Evolutionary conservation across 2,797 vertebrate species (phyloP).

Genomic region (Eutrigla gurnardus): DNA sequence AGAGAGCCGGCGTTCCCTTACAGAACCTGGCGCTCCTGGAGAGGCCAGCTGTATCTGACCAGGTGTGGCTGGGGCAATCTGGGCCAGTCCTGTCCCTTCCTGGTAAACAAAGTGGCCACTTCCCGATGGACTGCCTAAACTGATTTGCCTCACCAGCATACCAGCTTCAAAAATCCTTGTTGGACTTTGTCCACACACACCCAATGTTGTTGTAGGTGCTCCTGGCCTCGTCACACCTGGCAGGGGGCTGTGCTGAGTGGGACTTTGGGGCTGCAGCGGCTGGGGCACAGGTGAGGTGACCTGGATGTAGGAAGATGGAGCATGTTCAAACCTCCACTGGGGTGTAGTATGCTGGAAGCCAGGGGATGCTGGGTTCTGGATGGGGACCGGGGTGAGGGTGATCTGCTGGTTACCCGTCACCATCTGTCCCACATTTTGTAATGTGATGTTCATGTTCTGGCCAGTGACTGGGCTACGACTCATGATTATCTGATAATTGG

Average conservation of each 20-base stretch:
- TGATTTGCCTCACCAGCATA: slow-evolving; percentile 94
- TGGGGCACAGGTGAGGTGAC: slow-evolving; percentile 94
- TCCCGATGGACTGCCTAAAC: slow-evolving; percentile 88
- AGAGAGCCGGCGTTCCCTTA: slow-evolving; percentile 92
- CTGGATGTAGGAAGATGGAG: slow-evolving; percentile 93
- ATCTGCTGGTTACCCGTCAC: slow-evolving; percentile 94
- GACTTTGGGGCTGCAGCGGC: slow-evolving; percentile 94
- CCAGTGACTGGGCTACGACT: slow-evolving; percentile 91
- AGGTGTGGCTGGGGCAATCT: slow-evolving; percentile 87
- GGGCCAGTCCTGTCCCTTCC: slow-evolving; percentile 89
- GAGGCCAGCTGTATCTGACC: slow-evolving; percentile 91
- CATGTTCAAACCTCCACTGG: slow-evolving; percentile 94
- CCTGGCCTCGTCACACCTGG: slow-evolving; percentile 87
- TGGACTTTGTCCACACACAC: slow-evolving; percentile 93
- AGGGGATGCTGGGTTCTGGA: slow-evolving; percentile 93
- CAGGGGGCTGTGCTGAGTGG: slow-evolving; percentile 93
- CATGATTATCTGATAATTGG: slow-evolving; percentile 96
- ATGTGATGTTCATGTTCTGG: slow-evolving; percentile 95
- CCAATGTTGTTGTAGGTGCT: slow-evolving; percentile 86
- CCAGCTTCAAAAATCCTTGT: slow-evolving; percentile 93
- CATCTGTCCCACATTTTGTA: slow-evolving; percentile 94
- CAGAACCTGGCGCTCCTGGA: slow-evolving; percentile 82
- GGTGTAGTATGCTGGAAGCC: slow-evolving; percentile 93
- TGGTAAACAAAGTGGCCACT: slow-evolving; percentile 95
- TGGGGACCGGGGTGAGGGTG: slow-evolving; percentile 90